Conservation (phyloP, 35 echinoderm and acorn worm genomes). For the Hemicentrotus pulcherrimus region DNA sequence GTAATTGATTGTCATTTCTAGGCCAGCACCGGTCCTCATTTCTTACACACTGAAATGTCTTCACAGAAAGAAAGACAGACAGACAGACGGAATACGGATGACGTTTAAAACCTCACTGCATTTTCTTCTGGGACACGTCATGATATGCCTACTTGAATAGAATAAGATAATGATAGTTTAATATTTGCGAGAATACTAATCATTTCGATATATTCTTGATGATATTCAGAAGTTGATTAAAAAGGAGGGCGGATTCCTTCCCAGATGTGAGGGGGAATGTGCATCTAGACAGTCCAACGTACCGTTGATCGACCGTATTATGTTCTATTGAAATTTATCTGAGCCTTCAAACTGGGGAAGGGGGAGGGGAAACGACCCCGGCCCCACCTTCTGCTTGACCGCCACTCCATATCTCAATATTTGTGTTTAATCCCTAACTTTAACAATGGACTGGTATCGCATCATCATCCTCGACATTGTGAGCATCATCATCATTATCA, state of each 20-base stretch:
- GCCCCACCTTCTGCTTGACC: background rate
- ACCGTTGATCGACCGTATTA: background rate
- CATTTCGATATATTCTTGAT: background rate
- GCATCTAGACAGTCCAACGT: background rate
- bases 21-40: background rate
- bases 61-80: background rate
- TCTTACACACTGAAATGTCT: background rate
- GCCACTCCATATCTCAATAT: background rate
- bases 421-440: background rate
- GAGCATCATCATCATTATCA: background rate
- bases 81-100: no score
- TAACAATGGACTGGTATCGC: background rate
- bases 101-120: no score
- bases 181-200: no score
- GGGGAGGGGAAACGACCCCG: no score
- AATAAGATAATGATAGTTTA: no score
- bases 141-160: no score
- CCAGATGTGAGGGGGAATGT: background rate
- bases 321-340: background rate
- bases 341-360: background rate
- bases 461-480: background rate
- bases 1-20: background rate
- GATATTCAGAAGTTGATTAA: background rate
- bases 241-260: background rate
- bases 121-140: no score